Conservation (phyloP, 2,797 vertebrate species). For the Fistularia commersonii region DNA sequence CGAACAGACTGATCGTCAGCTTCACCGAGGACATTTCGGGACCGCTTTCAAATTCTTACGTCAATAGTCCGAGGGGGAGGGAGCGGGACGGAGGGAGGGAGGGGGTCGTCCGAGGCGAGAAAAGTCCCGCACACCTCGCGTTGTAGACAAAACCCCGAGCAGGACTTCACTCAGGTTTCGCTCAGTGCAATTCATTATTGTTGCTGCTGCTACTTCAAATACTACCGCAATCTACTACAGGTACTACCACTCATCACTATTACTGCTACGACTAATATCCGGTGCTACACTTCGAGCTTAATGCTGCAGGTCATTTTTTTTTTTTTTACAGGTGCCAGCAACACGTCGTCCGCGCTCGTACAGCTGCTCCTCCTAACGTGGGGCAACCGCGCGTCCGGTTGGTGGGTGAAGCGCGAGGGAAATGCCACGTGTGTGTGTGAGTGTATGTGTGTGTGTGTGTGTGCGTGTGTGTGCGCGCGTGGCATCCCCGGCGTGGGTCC, state of each 20-base stretch:
- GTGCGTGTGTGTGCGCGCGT: too few species aligned
- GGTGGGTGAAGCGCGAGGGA: constrained; percentile 3
- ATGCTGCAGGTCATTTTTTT: constrained; percentile 54
- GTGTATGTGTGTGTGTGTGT: constrained; percentile 12
- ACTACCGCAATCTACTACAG: constrained; percentile 41
- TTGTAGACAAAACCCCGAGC: constrained; percentile 35
- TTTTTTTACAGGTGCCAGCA: constrained; percentile 49
- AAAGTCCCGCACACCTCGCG: constrained; percentile 46
- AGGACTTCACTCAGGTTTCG: constrained; percentile 73
- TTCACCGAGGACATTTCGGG: constrained; percentile 17
- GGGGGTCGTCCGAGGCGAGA: constrained; percentile 30
- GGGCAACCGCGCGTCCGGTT: constrained; percentile 27
- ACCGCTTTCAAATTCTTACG: constrained; percentile 28
- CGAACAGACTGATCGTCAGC: constrained; percentile 29
- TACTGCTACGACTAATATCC: constrained; percentile 55
- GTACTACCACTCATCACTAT: constrained; percentile 37
- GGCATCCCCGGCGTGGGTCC: too few species aligned
- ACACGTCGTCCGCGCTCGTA: constrained; percentile 45
- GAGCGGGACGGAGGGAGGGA: constrained; percentile 39
- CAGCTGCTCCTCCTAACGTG: constrained; percentile 33
- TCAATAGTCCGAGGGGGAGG: constrained; percentile 42
- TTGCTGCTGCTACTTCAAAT: constrained; percentile 69
- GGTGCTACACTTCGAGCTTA: constrained; percentile 65
- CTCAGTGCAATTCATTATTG: constrained; percentile 63
- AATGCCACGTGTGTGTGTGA: constrained; percentile 3